Base-by-base conservation (phyloP, 2,888 invertebrate species). In the Pachydiplax longipennis region DNA sequence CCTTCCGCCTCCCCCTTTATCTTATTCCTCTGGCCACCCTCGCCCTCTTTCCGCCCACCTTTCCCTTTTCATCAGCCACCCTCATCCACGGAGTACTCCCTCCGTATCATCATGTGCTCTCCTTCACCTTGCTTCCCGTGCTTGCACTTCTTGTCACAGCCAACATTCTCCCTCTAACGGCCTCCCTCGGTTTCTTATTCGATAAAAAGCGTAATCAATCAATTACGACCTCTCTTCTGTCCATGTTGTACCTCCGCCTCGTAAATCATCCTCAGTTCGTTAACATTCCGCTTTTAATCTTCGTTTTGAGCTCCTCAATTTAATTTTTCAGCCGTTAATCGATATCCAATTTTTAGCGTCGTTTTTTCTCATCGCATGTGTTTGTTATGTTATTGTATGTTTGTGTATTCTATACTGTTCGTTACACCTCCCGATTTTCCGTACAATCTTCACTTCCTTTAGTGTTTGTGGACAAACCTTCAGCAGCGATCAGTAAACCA, bases 11-110 rank as follows among this genome's bases (percentile, higher is more conserved):
- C 61, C 65, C 87, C 61, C 58, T n/a, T 25, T n/a, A 12, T 6
- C 31, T 61, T 65, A 87, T 61, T n/a, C 81, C 44, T 90, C 90
- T 58, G 58, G 35, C 65, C 73, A 61, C 82, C n/a, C 35, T 61
- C 61, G 18, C 82, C 61, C n/a, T 90, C 61, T 61, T 44, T 22
- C 81, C 81, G 25, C 73, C 61, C 58, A n/a, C 73, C 80, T 40
- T 44, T 22, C 73, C 25, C 91, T 73, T 83, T 61, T 53, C 61
- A 37, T 22, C 40, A n/a, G 22, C 73, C 81, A 73, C 25, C 81
- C 48, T 65, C 83, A 81, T 83, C 83, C n/a, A 37, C 18, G 65
- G 13, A 22, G n/a, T 35, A 31, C 73, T 31, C 31, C 48, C 25
- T 48, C 44, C 81, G 6, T 25, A 48, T 53, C 83, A 31, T 53